Conservation (phyloP, 1,140 invertebrate species). For the Bombus cullumanus region DNA sequence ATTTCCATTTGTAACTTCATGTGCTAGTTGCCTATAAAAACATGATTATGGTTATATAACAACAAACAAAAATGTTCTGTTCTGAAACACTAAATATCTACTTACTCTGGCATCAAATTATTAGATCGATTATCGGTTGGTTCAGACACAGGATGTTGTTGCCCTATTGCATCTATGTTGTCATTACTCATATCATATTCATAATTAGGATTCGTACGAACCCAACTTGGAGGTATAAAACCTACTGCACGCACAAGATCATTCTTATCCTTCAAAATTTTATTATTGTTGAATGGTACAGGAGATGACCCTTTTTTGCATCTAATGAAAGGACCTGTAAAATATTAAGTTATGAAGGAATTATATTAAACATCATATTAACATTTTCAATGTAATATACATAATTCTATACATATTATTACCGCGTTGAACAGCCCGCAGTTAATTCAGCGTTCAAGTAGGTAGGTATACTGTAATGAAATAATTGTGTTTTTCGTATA, state of each 20-base stretch:
- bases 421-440: constrained; percentile 36
- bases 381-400: constrained; percentile 12
- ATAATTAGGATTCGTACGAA: constrained; percentile 65
- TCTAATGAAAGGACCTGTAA: constrained; percentile 40
- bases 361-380: background rate
- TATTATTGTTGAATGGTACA: constrained; percentile 57
- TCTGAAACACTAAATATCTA: constrained; percentile 15
- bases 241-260: constrained; percentile 62
- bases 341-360: background rate
- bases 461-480: constrained; percentile 56
- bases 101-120: constrained; percentile 66
- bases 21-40: constrained; percentile 65
- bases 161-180: constrained; percentile 42
- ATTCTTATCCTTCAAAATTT: constrained; percentile 65
- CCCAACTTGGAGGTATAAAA: constrained; percentile 52
- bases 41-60: constrained; percentile 22
- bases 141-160: constrained; percentile 49
- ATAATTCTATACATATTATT: constrained; percentile 39
- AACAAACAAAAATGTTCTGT: background rate
- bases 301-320: background rate
- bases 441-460: constrained; percentile 56
- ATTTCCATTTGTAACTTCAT: constrained; percentile 61
- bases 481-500: constrained; percentile 40
- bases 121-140: constrained; percentile 61
- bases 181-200: constrained; percentile 60